Evolutionary conservation across 2,888 invertebrate species (phyloP).

Genomic region (Buathra laborator): DNA sequence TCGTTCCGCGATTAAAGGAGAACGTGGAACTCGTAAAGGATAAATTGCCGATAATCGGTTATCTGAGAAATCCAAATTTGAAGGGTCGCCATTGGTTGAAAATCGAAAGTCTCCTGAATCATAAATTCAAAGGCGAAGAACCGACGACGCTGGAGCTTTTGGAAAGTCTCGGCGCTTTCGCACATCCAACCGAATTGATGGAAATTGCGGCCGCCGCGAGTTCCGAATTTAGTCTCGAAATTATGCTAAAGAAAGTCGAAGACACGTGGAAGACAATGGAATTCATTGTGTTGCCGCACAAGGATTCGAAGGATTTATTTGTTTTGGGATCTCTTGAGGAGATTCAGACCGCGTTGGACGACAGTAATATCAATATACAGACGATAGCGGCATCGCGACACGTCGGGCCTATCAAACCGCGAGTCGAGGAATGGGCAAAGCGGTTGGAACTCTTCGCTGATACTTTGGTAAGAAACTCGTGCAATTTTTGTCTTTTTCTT

Average conservation of each 20-base stretch:
- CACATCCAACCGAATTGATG: conserved; percentile 90
- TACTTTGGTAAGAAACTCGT: conserved; percentile 89
- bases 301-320: conserved; percentile 93
- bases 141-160: conserved; percentile 89
- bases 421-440: conserved; percentile 93
- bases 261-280: conserved; percentile 93
- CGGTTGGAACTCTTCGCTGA: conserved; percentile 92
- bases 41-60: conserved; percentile 93
- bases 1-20: conserved; percentile 91
- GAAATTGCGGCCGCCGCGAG: conserved; percentile 95
- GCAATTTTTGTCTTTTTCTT: conserved; percentile 10
- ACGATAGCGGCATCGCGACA: conserved; percentile 95
- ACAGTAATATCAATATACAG: conserved; percentile 94
- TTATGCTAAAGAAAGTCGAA: conserved; percentile 93
- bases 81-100: conserved; percentile 94
- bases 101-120: conserved; percentile 90
- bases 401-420: conserved; percentile 93
- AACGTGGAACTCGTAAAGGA: conserved; percentile 93
- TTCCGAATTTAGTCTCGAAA: conserved; percentile 94
- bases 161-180: conserved; percentile 91
- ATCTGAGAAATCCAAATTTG: conserved; percentile 92
- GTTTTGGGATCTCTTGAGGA: conserved; percentile 95
- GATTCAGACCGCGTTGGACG: conserved; percentile 92
- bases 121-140: conserved; percentile 91
- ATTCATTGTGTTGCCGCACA: conserved; percentile 91